Conservation (phyloP, 2,888 invertebrate species). For the Camptogramma bilineatum region DNA sequence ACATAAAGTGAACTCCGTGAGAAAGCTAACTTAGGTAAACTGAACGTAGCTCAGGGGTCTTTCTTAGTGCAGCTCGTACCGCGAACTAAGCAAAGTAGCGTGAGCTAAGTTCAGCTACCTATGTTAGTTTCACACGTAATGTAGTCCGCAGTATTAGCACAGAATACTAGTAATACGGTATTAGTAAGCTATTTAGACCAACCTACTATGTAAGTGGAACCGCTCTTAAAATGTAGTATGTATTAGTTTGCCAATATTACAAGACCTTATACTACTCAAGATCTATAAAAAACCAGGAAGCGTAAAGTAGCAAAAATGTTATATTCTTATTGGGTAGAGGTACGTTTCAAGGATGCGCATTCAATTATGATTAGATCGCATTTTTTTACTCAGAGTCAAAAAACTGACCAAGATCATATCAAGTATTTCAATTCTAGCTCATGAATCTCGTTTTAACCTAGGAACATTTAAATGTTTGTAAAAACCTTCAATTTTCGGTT, state of each 20-base stretch:
- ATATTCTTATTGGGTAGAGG: slow-evolving; percentile 41
- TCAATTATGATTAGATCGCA: slow-evolving; percentile 39
- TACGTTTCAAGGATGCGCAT: slow-evolving; percentile 60
- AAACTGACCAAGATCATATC: slow-evolving; percentile 1
- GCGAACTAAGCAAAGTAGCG: too few species aligned
- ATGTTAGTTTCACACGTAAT: too few species aligned
- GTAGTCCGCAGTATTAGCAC: too few species aligned
- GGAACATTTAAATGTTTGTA: neutral
- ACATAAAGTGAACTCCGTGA: too few species aligned
- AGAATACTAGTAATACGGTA: too few species aligned
- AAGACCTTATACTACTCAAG: slow-evolving; percentile 47
- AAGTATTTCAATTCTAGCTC: neutral
- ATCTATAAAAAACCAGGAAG: slow-evolving; percentile 65
- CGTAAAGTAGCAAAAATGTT: slow-evolving; percentile 58
- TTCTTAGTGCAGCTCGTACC: too few species aligned
- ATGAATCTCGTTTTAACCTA: neutral
- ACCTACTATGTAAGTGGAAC: neutral
- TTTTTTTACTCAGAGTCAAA: slow-evolving; percentile 40
- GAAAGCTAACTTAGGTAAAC: too few species aligned
- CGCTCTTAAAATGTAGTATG: neutral
- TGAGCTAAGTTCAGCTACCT: too few species aligned
- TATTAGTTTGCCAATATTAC: slow-evolving; percentile 31
- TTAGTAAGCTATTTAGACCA: neutral
- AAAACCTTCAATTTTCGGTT: too few species aligned
- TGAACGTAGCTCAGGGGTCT: too few species aligned